phyloP scores from a whole-genome alignment of 2,113 vertebrate genomes.

The Naja naja region DNA sequence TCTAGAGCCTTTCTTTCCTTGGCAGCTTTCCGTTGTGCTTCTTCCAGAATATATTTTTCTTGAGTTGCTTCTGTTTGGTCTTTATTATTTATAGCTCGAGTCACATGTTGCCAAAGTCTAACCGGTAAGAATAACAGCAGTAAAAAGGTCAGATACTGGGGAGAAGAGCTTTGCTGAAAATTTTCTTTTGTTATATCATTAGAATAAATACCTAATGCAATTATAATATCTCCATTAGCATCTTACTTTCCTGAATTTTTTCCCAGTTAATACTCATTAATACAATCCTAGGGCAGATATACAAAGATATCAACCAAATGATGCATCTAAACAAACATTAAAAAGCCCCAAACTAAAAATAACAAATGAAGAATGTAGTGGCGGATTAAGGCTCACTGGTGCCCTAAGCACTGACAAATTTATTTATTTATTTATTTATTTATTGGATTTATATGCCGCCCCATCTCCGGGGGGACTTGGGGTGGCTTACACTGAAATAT shows the following conservation, averaged over 20 bases:
- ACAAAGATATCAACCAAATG: background rate
- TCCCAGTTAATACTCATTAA: background rate
- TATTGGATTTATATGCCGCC: too few relatives aligned
- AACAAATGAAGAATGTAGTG: background rate
- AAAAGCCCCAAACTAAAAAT: background rate
- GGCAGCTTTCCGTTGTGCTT: conserved; percentile 90
- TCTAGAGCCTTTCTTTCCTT: conserved; percentile 89
- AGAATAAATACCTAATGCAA: background rate
- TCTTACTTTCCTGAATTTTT: background rate
- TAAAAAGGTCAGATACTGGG: conserved; percentile 4
- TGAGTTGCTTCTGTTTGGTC: conserved; percentile 97
- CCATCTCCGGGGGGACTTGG: too few relatives aligned
- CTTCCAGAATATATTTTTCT: conserved; percentile 93
- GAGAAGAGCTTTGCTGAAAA: conserved; percentile 24
- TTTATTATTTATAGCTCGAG: conserved; percentile 93
- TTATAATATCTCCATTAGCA: background rate
- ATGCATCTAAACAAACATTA: background rate
- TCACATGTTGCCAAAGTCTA: conserved; percentile 97
- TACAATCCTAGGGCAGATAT: background rate
- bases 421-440: too few relatives aligned
- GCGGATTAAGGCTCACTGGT: too few relatives aligned
- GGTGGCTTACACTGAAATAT: too few relatives aligned
- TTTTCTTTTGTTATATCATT: background rate
- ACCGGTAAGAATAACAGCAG: conserved; percentile 2
- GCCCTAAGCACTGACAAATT: too few relatives aligned